Evolutionary conservation across 2,113 vertebrate species (phyloP).

Genomic region (Trematomus loennbergii): DNA sequence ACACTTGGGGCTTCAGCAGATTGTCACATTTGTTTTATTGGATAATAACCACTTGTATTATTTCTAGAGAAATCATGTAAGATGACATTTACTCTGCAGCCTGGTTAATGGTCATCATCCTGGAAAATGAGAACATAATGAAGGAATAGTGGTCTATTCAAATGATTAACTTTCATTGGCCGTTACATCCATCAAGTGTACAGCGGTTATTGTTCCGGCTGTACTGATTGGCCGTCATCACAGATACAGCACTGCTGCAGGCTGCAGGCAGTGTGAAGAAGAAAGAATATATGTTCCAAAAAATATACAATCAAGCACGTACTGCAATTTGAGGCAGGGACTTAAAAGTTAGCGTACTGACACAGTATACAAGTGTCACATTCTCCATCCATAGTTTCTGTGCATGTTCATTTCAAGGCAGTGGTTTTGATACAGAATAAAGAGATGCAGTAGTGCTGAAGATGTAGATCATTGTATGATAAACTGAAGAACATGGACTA

Average conservation of each 20-base stretch:
- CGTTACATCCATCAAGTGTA: conserved; percentile 9
- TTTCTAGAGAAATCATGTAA: neutral
- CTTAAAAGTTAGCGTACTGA: neutral
- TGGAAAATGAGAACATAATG: conserved; percentile 8
- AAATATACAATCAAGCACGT: too few species aligned
- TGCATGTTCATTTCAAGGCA: conserved; percentile 2
- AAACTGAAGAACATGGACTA: neutral
- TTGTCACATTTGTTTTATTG: neutral
- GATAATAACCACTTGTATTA: neutral
- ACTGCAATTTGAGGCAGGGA: neutral
- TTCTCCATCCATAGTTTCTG: neutral
- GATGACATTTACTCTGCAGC: neutral
- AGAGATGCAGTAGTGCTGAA: neutral
- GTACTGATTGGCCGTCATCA: conserved; percentile 27
- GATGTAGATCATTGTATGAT: neutral
- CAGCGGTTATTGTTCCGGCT: conserved; percentile 15
- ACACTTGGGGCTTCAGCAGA: too few species aligned
- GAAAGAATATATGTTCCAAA: too few species aligned
- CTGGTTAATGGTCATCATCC: neutral
- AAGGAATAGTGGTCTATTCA: neutral
- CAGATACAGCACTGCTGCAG: conserved; percentile 22
- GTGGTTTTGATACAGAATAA: neutral
- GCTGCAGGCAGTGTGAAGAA: conserved; percentile 13
- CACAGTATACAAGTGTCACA: neutral
- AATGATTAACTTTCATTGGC: neutral